phyloP scores from a whole-genome alignment of 2,888 invertebrate species.

The Elmis aenea region DNA sequence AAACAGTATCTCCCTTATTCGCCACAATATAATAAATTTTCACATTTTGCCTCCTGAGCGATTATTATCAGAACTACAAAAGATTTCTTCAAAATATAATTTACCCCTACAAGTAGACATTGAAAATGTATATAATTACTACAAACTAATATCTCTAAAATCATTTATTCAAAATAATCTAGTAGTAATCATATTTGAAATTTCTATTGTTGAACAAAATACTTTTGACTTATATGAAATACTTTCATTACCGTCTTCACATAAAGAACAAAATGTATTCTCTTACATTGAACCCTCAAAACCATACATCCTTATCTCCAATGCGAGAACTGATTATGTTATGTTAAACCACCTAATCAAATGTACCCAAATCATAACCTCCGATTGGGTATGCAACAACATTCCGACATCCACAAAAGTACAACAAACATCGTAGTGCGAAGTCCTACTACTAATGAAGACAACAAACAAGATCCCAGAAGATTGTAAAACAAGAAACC shows the following conservation, averaged over 20 bases:
- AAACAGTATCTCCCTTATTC: neutral
- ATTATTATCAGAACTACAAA: too few relatives aligned
- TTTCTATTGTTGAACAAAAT: neutral
- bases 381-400: neutral
- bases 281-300: conserved; percentile 3
- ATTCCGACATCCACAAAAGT: neutral
- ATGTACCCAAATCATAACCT: neutral
- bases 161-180: too few relatives aligned
- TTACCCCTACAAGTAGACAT: neutral
- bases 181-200: too few relatives aligned
- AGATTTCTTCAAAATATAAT: neutral
- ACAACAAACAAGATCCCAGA: too few relatives aligned
- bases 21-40: too few relatives aligned
- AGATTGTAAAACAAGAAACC: neutral
- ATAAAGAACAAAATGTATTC: neutral
- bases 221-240: too few relatives aligned
- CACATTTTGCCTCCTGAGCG: too few relatives aligned
- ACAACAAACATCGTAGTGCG: too few relatives aligned
- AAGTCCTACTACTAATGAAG: too few relatives aligned
- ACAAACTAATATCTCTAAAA: neutral
- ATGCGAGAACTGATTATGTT: neutral
- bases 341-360: neutral
- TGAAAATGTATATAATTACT: neutral
- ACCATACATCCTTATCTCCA: too few relatives aligned
- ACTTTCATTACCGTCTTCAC: too few relatives aligned